A percentile compares a stretch with the other conserved stretches of the same genome.
Evolutionary conservation across 2,888 invertebrate species (phyloP).

Genomic region (Latheticus oryzae): DNA sequence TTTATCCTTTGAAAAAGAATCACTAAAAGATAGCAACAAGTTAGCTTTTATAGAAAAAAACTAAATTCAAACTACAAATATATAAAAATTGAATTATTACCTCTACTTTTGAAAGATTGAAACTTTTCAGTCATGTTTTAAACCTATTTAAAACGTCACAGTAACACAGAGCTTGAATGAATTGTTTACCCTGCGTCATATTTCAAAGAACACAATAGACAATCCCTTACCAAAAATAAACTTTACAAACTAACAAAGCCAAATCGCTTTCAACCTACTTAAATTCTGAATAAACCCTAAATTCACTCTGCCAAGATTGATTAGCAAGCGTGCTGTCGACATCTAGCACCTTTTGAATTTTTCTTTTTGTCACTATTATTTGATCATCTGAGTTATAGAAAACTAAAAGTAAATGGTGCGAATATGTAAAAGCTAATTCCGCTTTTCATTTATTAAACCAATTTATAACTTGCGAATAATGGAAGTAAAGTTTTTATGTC

Average conservation of each 20-base stretch:
- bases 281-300: slow-evolving; percentile 2
- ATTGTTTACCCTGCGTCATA: slow-evolving; percentile 7
- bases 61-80: no score
- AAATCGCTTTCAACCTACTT: not conserved
- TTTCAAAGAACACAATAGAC: not conserved
- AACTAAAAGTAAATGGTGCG: slow-evolving; percentile 18
- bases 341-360: slow-evolving; percentile 15
- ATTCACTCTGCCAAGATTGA: slow-evolving; percentile 4
- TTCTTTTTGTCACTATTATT: slow-evolving; percentile 20
- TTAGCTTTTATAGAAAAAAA: no score
- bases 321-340: not conserved
- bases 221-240: not conserved
- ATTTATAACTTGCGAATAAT: slow-evolving; percentile 23
- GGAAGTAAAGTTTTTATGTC: slow-evolving; percentile 1
- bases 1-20: no score
- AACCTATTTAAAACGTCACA: not conserved
- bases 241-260: slow-evolving; percentile 5
- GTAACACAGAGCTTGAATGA: not conserved
- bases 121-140: not conserved
- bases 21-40: no score
- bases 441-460: slow-evolving; percentile 18
- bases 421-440: slow-evolving; percentile 7
- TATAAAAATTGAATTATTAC: no score
- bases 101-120: not conserved
- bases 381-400: slow-evolving; percentile 15